A percentile compares a stretch with the other conserved stretches of the same genome.
Evolutionary conservation across 2,113 vertebrate genomes (phyloP).

Genomic region (Egretta garzetta): DNA sequence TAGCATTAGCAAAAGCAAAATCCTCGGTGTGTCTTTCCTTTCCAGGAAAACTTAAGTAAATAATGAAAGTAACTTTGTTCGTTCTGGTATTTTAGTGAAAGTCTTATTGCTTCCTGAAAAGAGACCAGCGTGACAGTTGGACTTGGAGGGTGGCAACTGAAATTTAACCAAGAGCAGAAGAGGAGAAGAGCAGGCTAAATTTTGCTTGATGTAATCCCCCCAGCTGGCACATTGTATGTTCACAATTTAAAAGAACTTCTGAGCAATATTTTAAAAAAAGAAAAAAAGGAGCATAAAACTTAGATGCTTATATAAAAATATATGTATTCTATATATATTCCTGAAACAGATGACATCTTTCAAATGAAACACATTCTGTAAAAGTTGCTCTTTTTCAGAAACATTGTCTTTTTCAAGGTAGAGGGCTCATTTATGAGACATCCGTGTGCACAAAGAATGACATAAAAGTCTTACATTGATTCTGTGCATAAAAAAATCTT

Average conservation of each 20-base stretch:
- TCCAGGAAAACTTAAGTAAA: not conserved
- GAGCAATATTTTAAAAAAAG: not conserved
- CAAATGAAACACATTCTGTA: not conserved
- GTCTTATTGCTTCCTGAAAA: not conserved
- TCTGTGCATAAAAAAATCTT: not conserved
- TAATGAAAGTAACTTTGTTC: not conserved
- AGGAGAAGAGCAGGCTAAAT: not conserved
- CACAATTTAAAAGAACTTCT: not conserved
- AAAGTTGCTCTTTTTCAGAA: not conserved
- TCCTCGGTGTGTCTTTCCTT: not conserved
- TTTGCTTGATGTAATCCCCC: not conserved
- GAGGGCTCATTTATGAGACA: not conserved
- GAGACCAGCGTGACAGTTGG: not conserved
- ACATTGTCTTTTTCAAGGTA: not conserved
- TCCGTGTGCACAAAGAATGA: not conserved
- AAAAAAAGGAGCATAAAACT: not conserved
- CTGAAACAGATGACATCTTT: not conserved
- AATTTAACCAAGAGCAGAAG: not conserved
- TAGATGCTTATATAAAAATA: not conserved
- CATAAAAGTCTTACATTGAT: not conserved
- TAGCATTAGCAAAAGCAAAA: not conserved
- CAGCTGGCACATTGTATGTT: not conserved
- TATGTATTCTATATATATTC: not conserved
- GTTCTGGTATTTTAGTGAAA: not conserved
- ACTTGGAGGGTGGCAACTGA: not conserved